Conservation (phyloP, 2,888 invertebrate species). For the Anoplius nigerrimus region DNA sequence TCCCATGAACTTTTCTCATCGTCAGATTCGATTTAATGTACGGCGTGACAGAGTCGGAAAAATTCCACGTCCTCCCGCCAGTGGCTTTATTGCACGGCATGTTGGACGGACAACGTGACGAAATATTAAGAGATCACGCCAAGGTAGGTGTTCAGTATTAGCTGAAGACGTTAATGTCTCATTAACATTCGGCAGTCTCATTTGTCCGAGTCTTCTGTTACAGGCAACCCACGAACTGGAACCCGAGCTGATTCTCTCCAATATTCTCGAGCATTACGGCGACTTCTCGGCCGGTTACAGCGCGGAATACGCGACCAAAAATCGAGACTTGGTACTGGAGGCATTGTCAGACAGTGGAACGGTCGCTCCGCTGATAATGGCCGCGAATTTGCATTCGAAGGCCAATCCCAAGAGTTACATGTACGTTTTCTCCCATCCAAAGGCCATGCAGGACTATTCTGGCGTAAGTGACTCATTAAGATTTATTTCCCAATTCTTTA, state of each 20-base stretch:
- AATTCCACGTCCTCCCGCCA: slow-evolving; percentile 85
- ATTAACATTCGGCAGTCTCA: too few species aligned
- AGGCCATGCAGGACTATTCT: slow-evolving; percentile 85
- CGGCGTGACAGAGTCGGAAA: slow-evolving; percentile 89
- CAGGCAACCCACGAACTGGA: slow-evolving; percentile 72
- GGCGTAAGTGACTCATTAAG: slow-evolving; percentile 78
- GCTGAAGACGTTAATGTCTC: neutral
- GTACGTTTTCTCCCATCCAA: slow-evolving; percentile 92
- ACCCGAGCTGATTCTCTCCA: slow-evolving; percentile 65
- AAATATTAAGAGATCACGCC: slow-evolving; percentile 86
- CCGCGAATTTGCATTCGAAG: slow-evolving; percentile 85
- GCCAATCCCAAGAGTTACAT: slow-evolving; percentile 88
- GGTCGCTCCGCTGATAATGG: slow-evolving; percentile 87
- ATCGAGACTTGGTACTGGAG: slow-evolving; percentile 89
- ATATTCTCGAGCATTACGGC: slow-evolving; percentile 68
- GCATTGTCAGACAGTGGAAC: slow-evolving; percentile 93
- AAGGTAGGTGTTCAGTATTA: slow-evolving; percentile 55
- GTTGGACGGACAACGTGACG: slow-evolving; percentile 84
- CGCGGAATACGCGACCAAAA: slow-evolving; percentile 78
- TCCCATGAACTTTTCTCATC: neutral
- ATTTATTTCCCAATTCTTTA: too few species aligned
- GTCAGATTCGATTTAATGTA: slow-evolving; percentile 89
- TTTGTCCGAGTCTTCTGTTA: neutral
- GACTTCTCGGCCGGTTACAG: slow-evolving; percentile 77
- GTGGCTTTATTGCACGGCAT: slow-evolving; percentile 85